Percentiles rank a stretch among this genome's conserved stretches.
These are phyloP conservation scores for Steromphala cineraria DNA, from an alignment of 2,888 invertebrate species.

Conservation along the genomic window DNA sequence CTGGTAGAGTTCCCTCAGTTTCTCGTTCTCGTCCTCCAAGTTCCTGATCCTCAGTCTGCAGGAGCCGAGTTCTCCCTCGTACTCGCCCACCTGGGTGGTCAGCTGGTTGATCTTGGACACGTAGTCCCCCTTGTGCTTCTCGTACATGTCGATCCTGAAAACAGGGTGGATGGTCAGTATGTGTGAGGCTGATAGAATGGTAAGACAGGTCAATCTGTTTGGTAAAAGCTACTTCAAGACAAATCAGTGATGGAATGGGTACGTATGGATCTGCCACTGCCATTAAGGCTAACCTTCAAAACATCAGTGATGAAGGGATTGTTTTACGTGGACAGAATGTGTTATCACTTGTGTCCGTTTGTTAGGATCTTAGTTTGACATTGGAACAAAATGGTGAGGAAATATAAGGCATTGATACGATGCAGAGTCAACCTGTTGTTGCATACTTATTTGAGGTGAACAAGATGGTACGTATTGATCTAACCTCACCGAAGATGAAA, in stretches of 20 bases:
- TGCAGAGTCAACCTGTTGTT: too few relatives aligned
- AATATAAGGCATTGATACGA: too few relatives aligned
- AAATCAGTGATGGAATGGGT: too few relatives aligned
- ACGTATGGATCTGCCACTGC: too few relatives aligned
- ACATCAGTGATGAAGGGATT: background rate
- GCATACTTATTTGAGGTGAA: too few relatives aligned
- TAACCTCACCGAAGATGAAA: too few relatives aligned
- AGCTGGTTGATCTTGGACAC: slow-evolving; percentile 49
- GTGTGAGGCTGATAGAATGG: background rate
- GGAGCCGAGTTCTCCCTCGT: slow-evolving; percentile 54
- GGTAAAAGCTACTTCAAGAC: background rate
- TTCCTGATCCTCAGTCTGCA: slow-evolving; percentile 48
- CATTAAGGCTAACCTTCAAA: too few relatives aligned
- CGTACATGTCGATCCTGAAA: slow-evolving; percentile 36
- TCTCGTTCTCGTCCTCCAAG: slow-evolving; percentile 48
- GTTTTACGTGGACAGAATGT: background rate
- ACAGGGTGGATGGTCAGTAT: background rate
- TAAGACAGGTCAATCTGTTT: background rate
- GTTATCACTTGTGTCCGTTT: too few relatives aligned
- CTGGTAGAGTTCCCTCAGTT: slow-evolving; percentile 39
- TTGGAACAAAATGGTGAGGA: too few relatives aligned
- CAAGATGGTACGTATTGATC: too few relatives aligned
- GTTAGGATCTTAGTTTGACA: too few relatives aligned
- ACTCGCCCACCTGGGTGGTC: slow-evolving; percentile 52
- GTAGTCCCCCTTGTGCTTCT: slow-evolving; percentile 39